These are phyloP conservation scores for Eristalinus aeneus DNA, from an alignment of 2,888 invertebrate species.

Conservation along the genomic window DNA sequence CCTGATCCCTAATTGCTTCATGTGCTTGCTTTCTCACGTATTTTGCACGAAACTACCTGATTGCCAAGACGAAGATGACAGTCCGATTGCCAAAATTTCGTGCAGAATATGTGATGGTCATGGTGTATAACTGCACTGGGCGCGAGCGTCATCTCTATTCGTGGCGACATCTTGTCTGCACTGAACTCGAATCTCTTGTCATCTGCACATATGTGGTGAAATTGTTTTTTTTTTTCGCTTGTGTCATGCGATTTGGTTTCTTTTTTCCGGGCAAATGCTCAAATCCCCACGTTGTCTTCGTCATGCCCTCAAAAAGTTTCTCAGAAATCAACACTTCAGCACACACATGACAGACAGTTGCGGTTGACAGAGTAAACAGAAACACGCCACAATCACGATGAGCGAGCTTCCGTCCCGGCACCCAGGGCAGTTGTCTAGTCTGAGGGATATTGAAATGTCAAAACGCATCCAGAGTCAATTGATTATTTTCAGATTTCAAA, in stretches of 20 bases:
- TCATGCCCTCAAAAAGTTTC: constrained; percentile 4
- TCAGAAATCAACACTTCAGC: constrained; percentile 23
- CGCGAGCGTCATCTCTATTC: not conserved
- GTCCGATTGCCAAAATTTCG: constrained; percentile 34
- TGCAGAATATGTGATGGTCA: not conserved
- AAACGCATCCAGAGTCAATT: not conserved
- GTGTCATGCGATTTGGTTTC: constrained; percentile 17
- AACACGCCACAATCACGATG: not conserved
- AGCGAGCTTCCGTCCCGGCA: not conserved
- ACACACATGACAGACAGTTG: not conserved
- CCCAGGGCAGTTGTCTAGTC: not conserved
- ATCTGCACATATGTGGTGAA: constrained; percentile 46
- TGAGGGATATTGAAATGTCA: not conserved
- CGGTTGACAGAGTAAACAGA: not conserved
- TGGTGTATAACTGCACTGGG: not conserved
- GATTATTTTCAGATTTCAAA: constrained; percentile 19
- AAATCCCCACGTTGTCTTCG: constrained; percentile 9
- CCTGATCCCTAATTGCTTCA: not conserved
- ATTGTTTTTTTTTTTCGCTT: constrained; percentile 39
- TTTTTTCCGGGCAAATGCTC: not conserved
- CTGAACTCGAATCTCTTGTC: constrained; percentile 35
- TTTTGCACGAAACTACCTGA: not conserved
- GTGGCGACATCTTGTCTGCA: constrained; percentile 57
- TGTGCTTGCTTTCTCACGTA: not conserved
- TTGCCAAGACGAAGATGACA: constrained; percentile 18